These are phyloP conservation scores for Musca vetustissima DNA, from an alignment of 1,140 invertebrate species.

Conservation along the genomic window DNA sequence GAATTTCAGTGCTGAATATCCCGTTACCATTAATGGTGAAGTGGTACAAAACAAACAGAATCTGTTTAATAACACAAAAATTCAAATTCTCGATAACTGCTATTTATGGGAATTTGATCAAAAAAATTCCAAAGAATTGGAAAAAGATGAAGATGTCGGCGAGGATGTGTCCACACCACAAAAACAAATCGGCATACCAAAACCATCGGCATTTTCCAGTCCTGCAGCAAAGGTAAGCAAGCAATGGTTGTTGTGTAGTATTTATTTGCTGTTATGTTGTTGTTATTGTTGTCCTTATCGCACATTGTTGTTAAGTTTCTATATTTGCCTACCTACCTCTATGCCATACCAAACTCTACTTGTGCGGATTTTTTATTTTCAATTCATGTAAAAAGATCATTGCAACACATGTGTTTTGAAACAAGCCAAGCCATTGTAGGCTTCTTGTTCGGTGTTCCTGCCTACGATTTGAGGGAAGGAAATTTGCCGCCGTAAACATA, in stretches of 20 bases:
- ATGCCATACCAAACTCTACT: too few relatives aligned
- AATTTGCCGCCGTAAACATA: too few relatives aligned
- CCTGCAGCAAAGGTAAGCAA: conserved; percentile 38
- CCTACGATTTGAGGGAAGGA: too few relatives aligned
- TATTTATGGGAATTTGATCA: conserved; percentile 43
- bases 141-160: background rate
- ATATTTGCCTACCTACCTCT: too few relatives aligned
- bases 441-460: too few relatives aligned
- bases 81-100: conserved; percentile 38
- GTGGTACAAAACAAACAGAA: conserved; percentile 35
- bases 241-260: too few relatives aligned
- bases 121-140: conserved; percentile 13
- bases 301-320: too few relatives aligned
- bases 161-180: conserved; percentile 36
- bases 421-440: too few relatives aligned
- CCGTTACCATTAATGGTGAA: conserved; percentile 40
- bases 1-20: conserved; percentile 35
- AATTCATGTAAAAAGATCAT: too few relatives aligned
- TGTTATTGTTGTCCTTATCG: too few relatives aligned
- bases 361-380: too few relatives aligned
- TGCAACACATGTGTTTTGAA: too few relatives aligned
- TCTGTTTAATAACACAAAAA: conserved; percentile 36
- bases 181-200: conserved; percentile 28
- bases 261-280: background rate
- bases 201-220: conserved; percentile 44